Percentiles rank a stretch among this genome's conserved stretches.
phyloP scores from a whole-genome alignment of 1,140 invertebrate genomes.

The Lethrus apterus region DNA sequence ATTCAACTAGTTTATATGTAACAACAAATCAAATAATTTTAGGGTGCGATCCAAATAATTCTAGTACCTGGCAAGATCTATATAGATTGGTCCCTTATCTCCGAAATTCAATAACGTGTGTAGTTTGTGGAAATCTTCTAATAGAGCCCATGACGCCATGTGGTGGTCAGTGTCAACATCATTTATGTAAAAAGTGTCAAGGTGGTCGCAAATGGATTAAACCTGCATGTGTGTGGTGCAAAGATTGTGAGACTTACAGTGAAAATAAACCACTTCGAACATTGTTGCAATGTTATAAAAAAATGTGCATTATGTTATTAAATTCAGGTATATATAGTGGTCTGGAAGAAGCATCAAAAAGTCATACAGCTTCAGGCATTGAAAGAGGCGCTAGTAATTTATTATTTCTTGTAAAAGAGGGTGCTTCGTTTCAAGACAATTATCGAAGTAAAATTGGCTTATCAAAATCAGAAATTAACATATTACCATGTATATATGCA shows the following conservation, averaged over 20 bases:
- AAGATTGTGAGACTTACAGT: constrained; percentile 71
- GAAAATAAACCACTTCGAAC: constrained; percentile 77
- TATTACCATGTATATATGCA: constrained; percentile 64
- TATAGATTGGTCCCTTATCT: constrained; percentile 76
- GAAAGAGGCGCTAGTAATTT: constrained; percentile 46
- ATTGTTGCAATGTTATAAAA: constrained; percentile 80
- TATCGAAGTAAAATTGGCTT: constrained; percentile 61
- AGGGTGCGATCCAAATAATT: constrained; percentile 59
- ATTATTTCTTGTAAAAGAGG: constrained; percentile 71
- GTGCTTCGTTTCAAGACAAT: constrained; percentile 67
- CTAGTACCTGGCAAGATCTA: constrained; percentile 68
- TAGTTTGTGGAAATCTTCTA: constrained; percentile 77
- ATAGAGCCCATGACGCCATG: constrained; percentile 75
- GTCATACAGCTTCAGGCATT: constrained; percentile 36
- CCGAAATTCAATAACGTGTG: constrained; percentile 78
- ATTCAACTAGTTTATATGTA: constrained; percentile 76
- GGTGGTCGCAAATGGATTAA: constrained; percentile 78
- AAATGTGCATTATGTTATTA: constrained; percentile 74
- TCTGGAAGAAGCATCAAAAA: constrained; percentile 47
- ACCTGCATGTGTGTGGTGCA: constrained; percentile 77
- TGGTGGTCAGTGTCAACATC: constrained; percentile 77
- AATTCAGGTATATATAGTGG: constrained; percentile 61
- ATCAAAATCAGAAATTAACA: constrained; percentile 63
- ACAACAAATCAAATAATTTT: constrained; percentile 74
- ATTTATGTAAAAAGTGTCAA: constrained; percentile 73